These are phyloP conservation scores for Apotomis capreana DNA, from an alignment of 2,888 invertebrate species.

Conservation along the genomic window DNA sequence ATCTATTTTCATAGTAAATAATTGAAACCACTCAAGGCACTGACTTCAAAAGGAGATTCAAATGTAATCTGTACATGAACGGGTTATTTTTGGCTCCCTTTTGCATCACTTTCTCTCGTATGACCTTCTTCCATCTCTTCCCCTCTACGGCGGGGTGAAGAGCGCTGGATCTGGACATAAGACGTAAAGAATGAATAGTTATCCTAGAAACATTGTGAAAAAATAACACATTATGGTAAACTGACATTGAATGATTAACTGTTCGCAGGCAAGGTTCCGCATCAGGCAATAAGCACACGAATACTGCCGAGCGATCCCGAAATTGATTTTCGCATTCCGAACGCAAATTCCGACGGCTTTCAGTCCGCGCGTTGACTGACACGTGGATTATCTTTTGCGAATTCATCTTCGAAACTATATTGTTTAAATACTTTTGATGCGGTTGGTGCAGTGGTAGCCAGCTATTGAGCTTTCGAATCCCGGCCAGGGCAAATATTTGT, in stretches of 20 bases:
- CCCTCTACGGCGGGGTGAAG: too few relatives aligned
- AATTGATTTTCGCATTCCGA: constrained; percentile 31
- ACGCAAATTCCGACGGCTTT: constrained; percentile 18
- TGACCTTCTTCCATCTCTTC: too few relatives aligned
- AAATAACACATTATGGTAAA: constrained; percentile 54
- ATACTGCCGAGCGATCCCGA: constrained; percentile 18
- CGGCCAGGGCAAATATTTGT: too few relatives aligned
- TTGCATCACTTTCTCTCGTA: too few relatives aligned
- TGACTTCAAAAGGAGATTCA: too few relatives aligned
- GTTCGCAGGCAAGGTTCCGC: constrained; percentile 28
- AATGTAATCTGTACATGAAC: too few relatives aligned
- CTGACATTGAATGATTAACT: constrained; percentile 62
- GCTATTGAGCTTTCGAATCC: too few relatives aligned
- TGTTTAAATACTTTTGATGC: constrained; percentile 9
- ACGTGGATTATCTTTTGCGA: constrained; percentile 23
- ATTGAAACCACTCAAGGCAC: too few relatives aligned
- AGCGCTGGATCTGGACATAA: too few relatives aligned
- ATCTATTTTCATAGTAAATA: too few relatives aligned
- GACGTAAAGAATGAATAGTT: background rate
- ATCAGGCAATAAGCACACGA: constrained; percentile 3
- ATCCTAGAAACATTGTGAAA: constrained; percentile 44
- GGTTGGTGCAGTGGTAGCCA: too few relatives aligned
- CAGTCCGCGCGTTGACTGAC: constrained; percentile 12
- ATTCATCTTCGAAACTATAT: constrained; percentile 19
- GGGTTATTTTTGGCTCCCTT: too few relatives aligned